These are phyloP conservation scores for Conus canariensis DNA, from an alignment of 2,888 invertebrate species.

Conservation along the genomic window DNA sequence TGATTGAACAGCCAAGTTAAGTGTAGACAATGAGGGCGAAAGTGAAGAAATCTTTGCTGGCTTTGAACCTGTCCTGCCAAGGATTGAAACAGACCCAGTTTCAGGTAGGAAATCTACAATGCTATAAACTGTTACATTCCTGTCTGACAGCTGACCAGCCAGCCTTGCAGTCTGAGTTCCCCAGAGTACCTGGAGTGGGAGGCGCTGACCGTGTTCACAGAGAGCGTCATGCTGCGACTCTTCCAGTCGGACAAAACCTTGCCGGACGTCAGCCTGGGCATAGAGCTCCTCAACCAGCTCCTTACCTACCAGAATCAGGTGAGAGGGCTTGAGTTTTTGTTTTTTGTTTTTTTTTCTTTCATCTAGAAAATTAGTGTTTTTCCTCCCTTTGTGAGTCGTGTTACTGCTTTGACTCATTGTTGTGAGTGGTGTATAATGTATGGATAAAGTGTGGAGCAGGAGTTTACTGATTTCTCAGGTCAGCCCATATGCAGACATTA, in stretches of 20 bases:
- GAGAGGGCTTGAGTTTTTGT: not conserved
- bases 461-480: not conserved
- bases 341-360: not conserved
- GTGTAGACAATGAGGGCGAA: no score
- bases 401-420: not conserved
- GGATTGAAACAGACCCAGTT: no score
- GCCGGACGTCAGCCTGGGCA: slow-evolving; percentile 87
- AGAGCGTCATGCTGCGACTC: slow-evolving; percentile 90
- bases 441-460: not conserved
- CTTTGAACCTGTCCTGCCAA: no score
- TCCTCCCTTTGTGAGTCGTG: not conserved
- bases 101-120: no score
- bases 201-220: slow-evolving; percentile 81
- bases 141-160: slow-evolving; percentile 75
- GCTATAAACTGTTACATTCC: no score
- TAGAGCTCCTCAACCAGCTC: slow-evolving; percentile 89
- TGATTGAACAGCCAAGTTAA: no score
- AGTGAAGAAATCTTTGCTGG: no score
- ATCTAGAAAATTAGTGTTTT: not conserved
- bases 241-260: slow-evolving; percentile 81
- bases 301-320: slow-evolving; percentile 86
- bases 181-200: slow-evolving; percentile 83
- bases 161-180: slow-evolving; percentile 80
- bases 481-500: no score
- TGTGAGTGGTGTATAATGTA: not conserved